phyloP scores from a whole-genome alignment of 1,140 invertebrate species.

The Formica exsecta region DNA sequence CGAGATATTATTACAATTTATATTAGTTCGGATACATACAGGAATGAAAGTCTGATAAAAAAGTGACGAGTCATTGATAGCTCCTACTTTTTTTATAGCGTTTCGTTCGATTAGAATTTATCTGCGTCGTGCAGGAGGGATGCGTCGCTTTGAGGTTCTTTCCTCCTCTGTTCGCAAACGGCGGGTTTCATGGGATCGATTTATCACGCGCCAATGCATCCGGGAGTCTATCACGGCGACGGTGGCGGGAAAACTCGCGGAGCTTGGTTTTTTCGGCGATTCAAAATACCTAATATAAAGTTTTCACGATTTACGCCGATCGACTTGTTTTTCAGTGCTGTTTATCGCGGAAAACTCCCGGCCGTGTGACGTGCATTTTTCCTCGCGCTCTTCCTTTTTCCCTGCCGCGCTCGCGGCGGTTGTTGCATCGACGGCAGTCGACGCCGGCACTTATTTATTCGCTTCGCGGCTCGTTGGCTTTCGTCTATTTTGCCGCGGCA shows the following conservation, averaged over 20 bases:
- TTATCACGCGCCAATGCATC: constrained; percentile 57
- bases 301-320: constrained; percentile 61
- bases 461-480: constrained; percentile 71
- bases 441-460: constrained; percentile 70
- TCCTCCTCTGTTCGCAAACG: constrained; percentile 27
- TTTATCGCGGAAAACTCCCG: constrained; percentile 63
- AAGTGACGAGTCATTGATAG: constrained; percentile 21
- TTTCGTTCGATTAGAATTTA: constrained; percentile 51
- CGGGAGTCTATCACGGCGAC: constrained; percentile 45
- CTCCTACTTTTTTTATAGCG: not conserved
- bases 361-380: constrained; percentile 51
- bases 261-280: constrained; percentile 43
- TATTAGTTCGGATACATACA: not conserved
- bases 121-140: constrained; percentile 20
- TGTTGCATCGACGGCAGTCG: constrained; percentile 58
- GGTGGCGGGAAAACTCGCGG: constrained; percentile 20
- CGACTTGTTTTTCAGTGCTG: constrained; percentile 65
- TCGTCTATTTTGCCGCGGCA: constrained; percentile 12
- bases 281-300: constrained; percentile 67
- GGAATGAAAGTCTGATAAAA: not conserved
- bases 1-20: not conserved
- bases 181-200: constrained; percentile 49
- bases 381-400: constrained; percentile 29
- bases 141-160: constrained; percentile 38
- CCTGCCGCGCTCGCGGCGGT: not conserved